phyloP scores from a whole-genome alignment of 1,140 invertebrate species.

The Ephestia elutella region DNA sequence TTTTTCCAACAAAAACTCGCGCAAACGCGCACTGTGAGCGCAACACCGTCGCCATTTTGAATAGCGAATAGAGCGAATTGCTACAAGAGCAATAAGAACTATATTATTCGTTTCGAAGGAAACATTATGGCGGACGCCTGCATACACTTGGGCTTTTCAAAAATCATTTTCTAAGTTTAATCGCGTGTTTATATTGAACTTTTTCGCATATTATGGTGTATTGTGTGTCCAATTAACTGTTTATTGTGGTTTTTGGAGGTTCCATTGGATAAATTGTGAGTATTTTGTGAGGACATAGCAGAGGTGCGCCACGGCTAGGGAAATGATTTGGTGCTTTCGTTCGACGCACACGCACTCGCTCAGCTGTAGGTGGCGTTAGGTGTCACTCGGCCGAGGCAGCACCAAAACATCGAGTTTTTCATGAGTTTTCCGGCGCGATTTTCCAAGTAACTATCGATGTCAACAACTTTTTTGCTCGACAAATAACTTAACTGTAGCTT shows the following conservation, averaged over 20 bases:
- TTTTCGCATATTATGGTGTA: slow-evolving; percentile 73
- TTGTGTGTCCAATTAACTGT: slow-evolving; percentile 65
- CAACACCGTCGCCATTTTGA: slow-evolving; percentile 74
- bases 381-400: slow-evolving; percentile 53
- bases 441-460: slow-evolving; percentile 42
- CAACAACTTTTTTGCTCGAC: slow-evolving; percentile 46
- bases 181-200: slow-evolving; percentile 74
- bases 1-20: slow-evolving; percentile 69
- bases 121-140: slow-evolving; percentile 75
- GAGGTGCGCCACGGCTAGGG: slow-evolving; percentile 74
- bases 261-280: slow-evolving; percentile 66
- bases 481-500: slow-evolving; percentile 25
- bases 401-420: slow-evolving; percentile 71
- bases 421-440: slow-evolving; percentile 69
- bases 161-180: slow-evolving; percentile 75
- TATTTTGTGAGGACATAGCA: slow-evolving; percentile 71
- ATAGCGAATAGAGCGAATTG: slow-evolving; percentile 75
- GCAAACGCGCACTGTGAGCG: slow-evolving; percentile 69
- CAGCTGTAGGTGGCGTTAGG: slow-evolving; percentile 74
- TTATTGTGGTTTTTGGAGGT: slow-evolving; percentile 69
- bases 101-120: slow-evolving; percentile 75
- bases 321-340: slow-evolving; percentile 75
- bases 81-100: slow-evolving; percentile 73
- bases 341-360: slow-evolving; percentile 72
- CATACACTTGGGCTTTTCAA: slow-evolving; percentile 74